A percentile compares a stretch with the other conserved stretches of the same genome.
These are phyloP conservation scores for Geotria australis DNA, from an alignment of 2,797 vertebrate species.

Conservation along the genomic window DNA sequence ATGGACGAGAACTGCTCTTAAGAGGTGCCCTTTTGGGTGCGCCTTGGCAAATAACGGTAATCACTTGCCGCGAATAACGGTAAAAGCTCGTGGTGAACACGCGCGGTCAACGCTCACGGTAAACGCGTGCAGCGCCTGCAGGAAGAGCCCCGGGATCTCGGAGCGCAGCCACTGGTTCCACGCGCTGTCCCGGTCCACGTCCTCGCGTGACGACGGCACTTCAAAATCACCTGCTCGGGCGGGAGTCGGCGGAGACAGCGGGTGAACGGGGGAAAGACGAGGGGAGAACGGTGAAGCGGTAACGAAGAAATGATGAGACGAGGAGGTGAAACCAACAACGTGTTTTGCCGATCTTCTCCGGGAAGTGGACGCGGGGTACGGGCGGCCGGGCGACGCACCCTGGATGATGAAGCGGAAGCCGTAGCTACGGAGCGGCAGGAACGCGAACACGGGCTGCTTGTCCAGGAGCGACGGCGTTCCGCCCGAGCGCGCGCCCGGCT, in stretches of 20 bases:
- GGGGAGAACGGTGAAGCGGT: no score
- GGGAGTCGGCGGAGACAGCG: not conserved
- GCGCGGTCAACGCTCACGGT: no score
- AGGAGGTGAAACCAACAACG: no score
- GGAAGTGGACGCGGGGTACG: not conserved
- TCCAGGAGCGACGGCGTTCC: conserved; percentile 11
- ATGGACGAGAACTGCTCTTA: no score
- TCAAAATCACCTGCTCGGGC: conserved; percentile 24
- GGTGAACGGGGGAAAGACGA: no score
- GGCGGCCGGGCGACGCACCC: conserved; percentile 7
- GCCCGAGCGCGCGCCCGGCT: conserved; percentile 1
- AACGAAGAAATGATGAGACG: no score
- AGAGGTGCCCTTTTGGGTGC: no score
- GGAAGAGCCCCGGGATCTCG: conserved; percentile 24
- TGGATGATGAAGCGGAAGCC: conserved; percentile 35
- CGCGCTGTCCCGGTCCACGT: conserved; percentile 32
- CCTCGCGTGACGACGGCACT: conserved; percentile 33
- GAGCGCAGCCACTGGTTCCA: conserved; percentile 42
- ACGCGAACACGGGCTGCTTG: conserved; percentile 30
- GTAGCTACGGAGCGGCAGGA: conserved; percentile 28
- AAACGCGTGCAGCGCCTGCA: conserved; percentile 25
- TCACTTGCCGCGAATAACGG: not conserved
- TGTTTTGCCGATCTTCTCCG: no score
- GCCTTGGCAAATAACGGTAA: not conserved
- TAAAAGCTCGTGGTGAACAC: no score